Percentiles rank a stretch among this genome's conserved stretches.
Evolutionary conservation across 2,113 vertebrate species (phyloP).

Genomic region (Embiotoca jacksoni): DNA sequence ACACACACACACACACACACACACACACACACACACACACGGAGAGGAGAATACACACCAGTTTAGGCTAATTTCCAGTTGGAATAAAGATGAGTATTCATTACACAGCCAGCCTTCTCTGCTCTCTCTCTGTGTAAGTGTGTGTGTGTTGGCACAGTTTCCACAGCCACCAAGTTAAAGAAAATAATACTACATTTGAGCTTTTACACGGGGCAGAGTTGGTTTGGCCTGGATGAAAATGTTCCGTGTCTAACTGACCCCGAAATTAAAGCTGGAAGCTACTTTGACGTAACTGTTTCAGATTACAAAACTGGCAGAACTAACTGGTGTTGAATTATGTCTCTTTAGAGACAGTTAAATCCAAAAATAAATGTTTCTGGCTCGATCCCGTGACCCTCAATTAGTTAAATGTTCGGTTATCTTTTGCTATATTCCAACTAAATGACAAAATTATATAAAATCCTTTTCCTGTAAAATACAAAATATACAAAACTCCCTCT

Average conservation of each 20-base stretch:
- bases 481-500: no score
- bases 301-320: slow-evolving; percentile 37
- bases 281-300: slow-evolving; percentile 54
- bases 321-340: slow-evolving; percentile 6
- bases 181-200: slow-evolving; percentile 65
- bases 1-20: background rate
- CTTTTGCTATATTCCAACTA: no score
- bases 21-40: slow-evolving; percentile 7
- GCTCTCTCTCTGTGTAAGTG: slow-evolving; percentile 15
- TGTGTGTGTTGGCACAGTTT: slow-evolving; percentile 60
- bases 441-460: no score
- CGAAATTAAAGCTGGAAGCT: slow-evolving; percentile 44
- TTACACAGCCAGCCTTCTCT: slow-evolving; percentile 44
- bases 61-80: slow-evolving; percentile 66
- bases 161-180: slow-evolving; percentile 49
- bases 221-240: slow-evolving; percentile 63
- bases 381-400: no score
- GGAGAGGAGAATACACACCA: slow-evolving; percentile 35
- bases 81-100: slow-evolving; percentile 59
- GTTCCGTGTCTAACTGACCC: slow-evolving; percentile 66
- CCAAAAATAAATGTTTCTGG: no score
- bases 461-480: no score
- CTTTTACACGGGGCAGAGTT: slow-evolving; percentile 53
- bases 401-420: no score
- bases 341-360: slow-evolving; percentile 10